Evolutionary conservation across 2,113 vertebrate genomes (phyloP).

Genomic region (Pelvicachromis taeniatus): DNA sequence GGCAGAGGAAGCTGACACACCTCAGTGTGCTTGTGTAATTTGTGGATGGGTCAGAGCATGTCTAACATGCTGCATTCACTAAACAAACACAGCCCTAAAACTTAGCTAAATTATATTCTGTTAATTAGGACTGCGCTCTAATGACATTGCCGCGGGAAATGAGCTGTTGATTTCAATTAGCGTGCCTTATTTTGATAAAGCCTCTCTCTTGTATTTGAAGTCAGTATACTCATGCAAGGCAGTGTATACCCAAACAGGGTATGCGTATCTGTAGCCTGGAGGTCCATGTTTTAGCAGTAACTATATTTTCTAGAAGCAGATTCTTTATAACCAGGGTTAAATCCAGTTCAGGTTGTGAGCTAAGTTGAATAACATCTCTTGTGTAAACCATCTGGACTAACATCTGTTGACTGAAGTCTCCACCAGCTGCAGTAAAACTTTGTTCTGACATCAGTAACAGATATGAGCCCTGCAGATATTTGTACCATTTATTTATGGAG

Average conservation of each 20-base stretch:
- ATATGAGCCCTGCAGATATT: not conserved
- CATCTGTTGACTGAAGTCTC: constrained; percentile 48
- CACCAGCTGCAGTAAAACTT: constrained; percentile 33
- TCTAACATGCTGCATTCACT: not conserved
- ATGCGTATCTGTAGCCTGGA: constrained; percentile 5
- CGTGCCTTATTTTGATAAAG: not conserved
- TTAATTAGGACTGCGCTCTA: not conserved
- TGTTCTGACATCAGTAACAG: constrained; percentile 20
- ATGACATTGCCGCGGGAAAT: not conserved
- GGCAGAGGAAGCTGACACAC: constrained; percentile 51
- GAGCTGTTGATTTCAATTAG: not conserved
- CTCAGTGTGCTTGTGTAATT: constrained; percentile 48
- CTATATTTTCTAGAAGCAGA: constrained; percentile 30
- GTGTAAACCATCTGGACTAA: constrained; percentile 59
- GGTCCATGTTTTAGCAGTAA: constrained; percentile 16
- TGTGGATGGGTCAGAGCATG: constrained; percentile 50
- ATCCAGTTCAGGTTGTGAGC: constrained; percentile 34
- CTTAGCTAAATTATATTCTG: not conserved
- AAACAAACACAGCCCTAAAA: not conserved
- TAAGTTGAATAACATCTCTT: constrained; percentile 60
- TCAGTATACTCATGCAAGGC: not conserved
- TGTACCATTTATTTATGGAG: not conserved
- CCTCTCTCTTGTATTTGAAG: not conserved
- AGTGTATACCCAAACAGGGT: not conserved
- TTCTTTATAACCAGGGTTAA: constrained; percentile 36